These are phyloP conservation scores for Electrona antarctica DNA, from an alignment of 2,113 vertebrate species.

Conservation along the genomic window DNA sequence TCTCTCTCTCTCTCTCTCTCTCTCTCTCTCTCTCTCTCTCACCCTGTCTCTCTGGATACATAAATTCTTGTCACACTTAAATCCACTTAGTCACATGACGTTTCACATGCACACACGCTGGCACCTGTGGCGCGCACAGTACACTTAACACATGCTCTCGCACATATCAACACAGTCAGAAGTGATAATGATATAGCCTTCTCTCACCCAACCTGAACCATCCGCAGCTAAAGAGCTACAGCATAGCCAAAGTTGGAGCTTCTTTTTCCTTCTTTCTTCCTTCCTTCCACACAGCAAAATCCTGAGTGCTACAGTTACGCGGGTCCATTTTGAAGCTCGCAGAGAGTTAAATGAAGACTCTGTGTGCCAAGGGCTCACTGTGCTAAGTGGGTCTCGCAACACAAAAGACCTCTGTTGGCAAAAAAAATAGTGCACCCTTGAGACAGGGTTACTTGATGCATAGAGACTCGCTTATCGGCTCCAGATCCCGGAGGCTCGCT, in stretches of 20 bases:
- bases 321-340: too few species aligned
- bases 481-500: constrained; percentile 54
- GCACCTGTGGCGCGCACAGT: not conserved
- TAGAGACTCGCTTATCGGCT: constrained; percentile 43
- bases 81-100: not conserved
- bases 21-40: constrained; percentile 1
- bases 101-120: not conserved
- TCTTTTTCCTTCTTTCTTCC: not conserved
- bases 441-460: constrained; percentile 61
- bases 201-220: constrained; percentile 21
- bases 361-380: not conserved
- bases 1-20: constrained; percentile 1
- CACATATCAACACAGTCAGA: constrained; percentile 5
- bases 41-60: constrained; percentile 6
- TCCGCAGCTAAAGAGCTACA: not conserved
- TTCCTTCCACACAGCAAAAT: not conserved
- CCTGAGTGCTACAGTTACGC: too few species aligned
- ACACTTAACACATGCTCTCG: too few species aligned
- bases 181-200: constrained; percentile 31
- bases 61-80: constrained; percentile 22
- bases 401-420: constrained; percentile 52
- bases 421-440: constrained; percentile 60
- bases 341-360: too few species aligned
- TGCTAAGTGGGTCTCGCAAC: constrained; percentile 56
- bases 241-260: too few species aligned